Conservation (phyloP, 2,888 invertebrate genomes). For the Lycaena phlaeas region DNA sequence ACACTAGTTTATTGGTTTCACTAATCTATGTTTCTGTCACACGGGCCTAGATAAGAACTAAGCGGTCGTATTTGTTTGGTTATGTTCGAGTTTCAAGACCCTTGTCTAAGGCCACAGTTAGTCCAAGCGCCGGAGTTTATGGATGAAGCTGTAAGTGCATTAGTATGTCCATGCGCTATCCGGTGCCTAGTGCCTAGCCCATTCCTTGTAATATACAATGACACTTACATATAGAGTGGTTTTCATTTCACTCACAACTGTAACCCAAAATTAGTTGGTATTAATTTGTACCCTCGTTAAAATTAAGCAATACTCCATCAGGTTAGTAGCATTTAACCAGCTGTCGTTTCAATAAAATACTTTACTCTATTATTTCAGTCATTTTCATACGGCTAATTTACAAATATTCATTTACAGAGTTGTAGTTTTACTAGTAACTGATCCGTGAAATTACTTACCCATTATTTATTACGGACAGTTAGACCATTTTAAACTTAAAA, state of each 20-base stretch:
- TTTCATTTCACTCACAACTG: slow-evolving; percentile 69
- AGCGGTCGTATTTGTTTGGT: not conserved
- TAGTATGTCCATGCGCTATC: slow-evolving; percentile 60
- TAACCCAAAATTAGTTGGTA: slow-evolving; percentile 67
- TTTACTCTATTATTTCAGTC: not conserved
- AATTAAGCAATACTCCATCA: not conserved
- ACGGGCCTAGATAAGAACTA: not conserved
- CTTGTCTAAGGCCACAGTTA: not conserved
- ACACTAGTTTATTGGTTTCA: slow-evolving; percentile 4
- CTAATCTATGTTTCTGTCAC: slow-evolving; percentile 1
- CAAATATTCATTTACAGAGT: too few species aligned
- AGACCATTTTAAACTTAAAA: too few species aligned
- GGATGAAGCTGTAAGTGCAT: slow-evolving; percentile 55
- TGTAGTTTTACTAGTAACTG: too few species aligned
- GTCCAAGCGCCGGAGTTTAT: slow-evolving; percentile 24
- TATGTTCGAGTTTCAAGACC: not conserved
- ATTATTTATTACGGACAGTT: too few species aligned
- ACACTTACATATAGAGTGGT: slow-evolving; percentile 62
- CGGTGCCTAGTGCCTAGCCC: slow-evolving; percentile 57
- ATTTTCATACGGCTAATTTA: too few species aligned
- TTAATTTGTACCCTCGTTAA: slow-evolving; percentile 27
- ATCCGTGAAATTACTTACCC: too few species aligned
- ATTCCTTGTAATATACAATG: slow-evolving; percentile 55
- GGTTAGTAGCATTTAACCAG: slow-evolving; percentile 1
- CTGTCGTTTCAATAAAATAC: not conserved